Evolutionary conservation across 2,113 vertebrate genomes (phyloP), one percentile per base, ranked within the genome.

Genomic region (Ornithorhynchus anatinus): DNA sequence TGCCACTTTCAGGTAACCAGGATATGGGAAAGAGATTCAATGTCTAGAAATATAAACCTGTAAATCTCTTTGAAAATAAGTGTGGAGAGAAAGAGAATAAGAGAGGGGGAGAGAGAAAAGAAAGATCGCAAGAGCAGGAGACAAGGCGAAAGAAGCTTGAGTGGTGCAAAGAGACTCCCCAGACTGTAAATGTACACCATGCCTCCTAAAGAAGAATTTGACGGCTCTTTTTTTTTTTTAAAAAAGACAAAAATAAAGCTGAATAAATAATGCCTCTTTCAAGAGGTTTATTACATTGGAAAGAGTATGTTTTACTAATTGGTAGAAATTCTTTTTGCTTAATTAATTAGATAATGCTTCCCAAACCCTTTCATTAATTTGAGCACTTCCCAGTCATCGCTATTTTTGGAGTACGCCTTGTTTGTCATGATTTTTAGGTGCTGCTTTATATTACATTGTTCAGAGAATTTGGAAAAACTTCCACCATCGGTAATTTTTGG

Each of bases 301-400:
- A 90, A 86, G 77, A 88, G 75, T 53, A 77, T 91, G 79, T 85
- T 88, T 80, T 69, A 79, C 89, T 90, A 88, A 88, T 84, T 84
- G 83, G 75, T 88, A 85, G 73, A 71, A 84, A 80, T 91, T 83
- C 65, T 71, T 85, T 82, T 79, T 85, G 86, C 84, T 87, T 88
- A 85, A 87, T 87, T 84, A 84, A 88, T 88, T 85, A 79, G 82
- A 72, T 81, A 87, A 85, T 85, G 83, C 85, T 88, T 85, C 77
- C 78, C 84, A 81, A 85, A 75, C 83, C 84, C 76, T 82, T 87
- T 75, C 52, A 65, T 68, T 72, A n/a, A n/a, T 35, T 22, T 5
- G 45, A 82, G 33, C 70, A 31, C 73, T 82, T 43, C 37, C 36
- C 64, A 40, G 62, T 19, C 44, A 81, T 85, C 85, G 82, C 79